A percentile compares a stretch with the other conserved stretches of the same genome.
Conservation (phyloP, 1,140 invertebrate species). For the Radopholus similis region DNA sequence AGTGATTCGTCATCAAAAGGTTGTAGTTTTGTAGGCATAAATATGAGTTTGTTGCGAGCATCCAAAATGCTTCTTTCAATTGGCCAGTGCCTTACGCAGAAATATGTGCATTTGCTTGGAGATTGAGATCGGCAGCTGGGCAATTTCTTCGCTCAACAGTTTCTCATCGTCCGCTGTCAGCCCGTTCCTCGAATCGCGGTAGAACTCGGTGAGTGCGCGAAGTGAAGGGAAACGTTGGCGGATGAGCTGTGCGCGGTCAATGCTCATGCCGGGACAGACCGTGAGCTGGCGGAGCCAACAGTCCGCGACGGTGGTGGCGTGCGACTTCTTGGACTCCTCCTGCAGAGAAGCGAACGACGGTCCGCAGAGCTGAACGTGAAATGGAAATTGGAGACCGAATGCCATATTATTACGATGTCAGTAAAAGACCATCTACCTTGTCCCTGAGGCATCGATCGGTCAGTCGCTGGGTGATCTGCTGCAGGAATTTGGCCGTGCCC, state of each 20-base stretch:
- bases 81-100: too few species aligned
- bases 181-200: too few species aligned
- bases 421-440: neutral
- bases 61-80: too few species aligned
- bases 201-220: constrained; percentile 38
- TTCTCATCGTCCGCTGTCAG: too few species aligned
- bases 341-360: constrained; percentile 41
- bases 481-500: constrained; percentile 45
- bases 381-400: neutral
- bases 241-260: constrained; percentile 29
- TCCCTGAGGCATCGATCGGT: constrained; percentile 10
- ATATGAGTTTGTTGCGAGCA: too few species aligned
- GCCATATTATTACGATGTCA: neutral
- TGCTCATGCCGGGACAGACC: constrained; percentile 44
- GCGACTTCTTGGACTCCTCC: constrained; percentile 35
- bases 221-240: constrained; percentile 38
- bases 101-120: too few species aligned
- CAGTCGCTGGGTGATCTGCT: constrained; percentile 33
- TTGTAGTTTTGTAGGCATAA: too few species aligned
- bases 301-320: constrained; percentile 34
- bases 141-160: too few species aligned
- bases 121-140: too few species aligned
- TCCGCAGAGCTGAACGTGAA: constrained; percentile 47
- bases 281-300: constrained; percentile 48
- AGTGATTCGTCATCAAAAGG: too few species aligned